These are phyloP conservation scores for Pollenia griseotomentosa DNA, from an alignment of 2,888 invertebrate species.

Conservation along the genomic window DNA sequence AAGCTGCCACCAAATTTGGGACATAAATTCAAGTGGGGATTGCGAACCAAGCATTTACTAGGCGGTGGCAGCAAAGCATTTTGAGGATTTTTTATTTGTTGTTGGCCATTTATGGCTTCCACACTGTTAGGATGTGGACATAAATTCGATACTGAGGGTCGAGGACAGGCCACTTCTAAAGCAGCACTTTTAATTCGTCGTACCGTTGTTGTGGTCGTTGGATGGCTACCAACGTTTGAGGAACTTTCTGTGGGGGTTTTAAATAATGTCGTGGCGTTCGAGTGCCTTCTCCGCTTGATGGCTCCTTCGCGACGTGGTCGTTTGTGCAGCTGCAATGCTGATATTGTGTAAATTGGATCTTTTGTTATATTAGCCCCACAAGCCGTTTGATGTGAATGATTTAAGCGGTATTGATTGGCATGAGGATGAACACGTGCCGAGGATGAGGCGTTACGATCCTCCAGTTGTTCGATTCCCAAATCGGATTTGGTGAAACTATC, in stretches of 20 bases:
- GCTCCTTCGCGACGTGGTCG: slow-evolving; percentile 73
- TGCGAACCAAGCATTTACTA: slow-evolving; percentile 88
- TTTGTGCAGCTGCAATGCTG: slow-evolving; percentile 87
- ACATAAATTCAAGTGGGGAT: slow-evolving; percentile 89
- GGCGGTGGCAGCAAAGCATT: slow-evolving; percentile 88
- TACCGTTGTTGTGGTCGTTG: slow-evolving; percentile 81
- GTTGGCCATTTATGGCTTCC: slow-evolving; percentile 89
- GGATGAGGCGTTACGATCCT: slow-evolving; percentile 72
- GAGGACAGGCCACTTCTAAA: slow-evolving; percentile 89
- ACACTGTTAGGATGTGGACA: slow-evolving; percentile 93
- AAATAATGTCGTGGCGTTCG: slow-evolving; percentile 81
- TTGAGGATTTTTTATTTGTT: slow-evolving; percentile 87
- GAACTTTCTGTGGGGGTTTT: slow-evolving; percentile 76
- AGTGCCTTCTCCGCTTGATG: slow-evolving; percentile 84
- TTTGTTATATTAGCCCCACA: slow-evolving; percentile 80
- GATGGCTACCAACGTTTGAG: slow-evolving; percentile 72
- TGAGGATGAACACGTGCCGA: slow-evolving; percentile 75
- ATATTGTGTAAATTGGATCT: slow-evolving; percentile 84
- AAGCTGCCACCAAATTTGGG: slow-evolving; percentile 84
- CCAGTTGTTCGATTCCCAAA: slow-evolving; percentile 83
- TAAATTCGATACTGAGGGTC: slow-evolving; percentile 88
- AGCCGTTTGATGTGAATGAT: slow-evolving; percentile 75
- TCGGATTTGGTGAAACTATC: slow-evolving; percentile 84
- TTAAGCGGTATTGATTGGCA: slow-evolving; percentile 72
- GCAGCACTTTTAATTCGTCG: slow-evolving; percentile 89